A percentile compares a stretch with the other conserved stretches of the same genome.
Conservation (phyloP, 2,888 invertebrate genomes). For the Drosophila eohydei region DNA sequence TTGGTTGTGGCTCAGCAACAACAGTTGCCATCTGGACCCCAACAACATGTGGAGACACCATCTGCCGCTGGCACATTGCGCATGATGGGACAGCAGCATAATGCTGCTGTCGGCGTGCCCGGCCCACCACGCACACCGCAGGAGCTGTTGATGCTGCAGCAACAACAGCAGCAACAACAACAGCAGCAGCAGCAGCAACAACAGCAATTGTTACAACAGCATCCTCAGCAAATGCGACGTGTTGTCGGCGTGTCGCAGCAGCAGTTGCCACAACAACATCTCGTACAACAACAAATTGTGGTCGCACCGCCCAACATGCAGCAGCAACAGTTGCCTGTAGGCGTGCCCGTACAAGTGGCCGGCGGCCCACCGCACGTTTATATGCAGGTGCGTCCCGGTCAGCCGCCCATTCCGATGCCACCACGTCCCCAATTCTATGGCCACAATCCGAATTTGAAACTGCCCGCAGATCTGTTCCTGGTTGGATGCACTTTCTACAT, state of each 20-base stretch:
- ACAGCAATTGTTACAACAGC: conserved; percentile 82
- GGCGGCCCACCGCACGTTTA: conserved; percentile 84
- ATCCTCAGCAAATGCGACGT: conserved; percentile 84
- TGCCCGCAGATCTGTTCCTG: conserved; percentile 95
- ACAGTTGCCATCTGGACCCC: conserved; percentile 49
- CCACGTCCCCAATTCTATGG: conserved; percentile 94
- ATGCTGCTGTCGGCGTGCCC: conserved; percentile 86
- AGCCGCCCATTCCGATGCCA: conserved; percentile 85
- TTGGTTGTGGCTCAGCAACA: conserved; percentile 57
- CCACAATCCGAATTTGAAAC: conserved; percentile 95
- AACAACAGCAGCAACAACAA: conserved; percentile 82
- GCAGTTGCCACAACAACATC: conserved; percentile 71
- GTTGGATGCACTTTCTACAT: conserved; percentile 97
- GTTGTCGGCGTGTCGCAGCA: conserved; percentile 69
- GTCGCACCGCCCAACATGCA: conserved; percentile 83
- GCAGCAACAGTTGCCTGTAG: conserved; percentile 66
- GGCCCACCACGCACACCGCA: conserved; percentile 84
- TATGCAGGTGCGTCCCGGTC: conserved; percentile 84
- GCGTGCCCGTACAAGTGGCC: conserved; percentile 65
- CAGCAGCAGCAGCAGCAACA: conserved; percentile 84
- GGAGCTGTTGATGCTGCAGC: conserved; percentile 86
- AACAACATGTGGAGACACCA: conserved; percentile 82
- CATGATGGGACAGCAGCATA: conserved; percentile 94
- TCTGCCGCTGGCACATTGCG: conserved; percentile 90
- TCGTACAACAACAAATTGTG: conserved; percentile 77